phyloP scores from a whole-genome alignment of 2,797 vertebrate genomes.

The Harpagifer antarcticus region DNA sequence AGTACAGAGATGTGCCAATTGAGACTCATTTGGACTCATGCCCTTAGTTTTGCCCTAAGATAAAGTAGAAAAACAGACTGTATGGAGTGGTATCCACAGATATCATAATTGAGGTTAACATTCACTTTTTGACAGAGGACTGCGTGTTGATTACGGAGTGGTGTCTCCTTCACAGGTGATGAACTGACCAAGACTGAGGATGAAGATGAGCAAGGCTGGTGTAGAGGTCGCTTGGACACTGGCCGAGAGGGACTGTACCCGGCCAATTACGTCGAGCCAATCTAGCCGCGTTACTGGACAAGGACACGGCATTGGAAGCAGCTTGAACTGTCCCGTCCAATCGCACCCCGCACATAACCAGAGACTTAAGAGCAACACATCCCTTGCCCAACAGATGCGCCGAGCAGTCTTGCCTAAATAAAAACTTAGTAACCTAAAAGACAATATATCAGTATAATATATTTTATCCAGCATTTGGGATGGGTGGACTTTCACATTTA shows the following conservation, averaged over 20 bases:
- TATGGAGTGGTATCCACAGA: not conserved
- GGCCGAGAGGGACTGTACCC: conserved; percentile 96
- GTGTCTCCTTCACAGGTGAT: conserved; percentile 87
- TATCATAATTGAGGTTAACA: not conserved
- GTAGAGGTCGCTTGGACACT: conserved; percentile 95
- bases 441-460: conserved; percentile 83
- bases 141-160: conserved; percentile 11
- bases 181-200: conserved; percentile 97
- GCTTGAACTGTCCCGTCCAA: conserved; percentile 94
- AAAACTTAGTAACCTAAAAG: conserved; percentile 87
- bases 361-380: conserved; percentile 86
- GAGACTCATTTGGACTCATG: not conserved
- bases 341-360: conserved; percentile 88
- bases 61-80: not conserved
- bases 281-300: conserved; percentile 84
- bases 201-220: conserved; percentile 99
- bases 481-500: conserved; percentile 75
- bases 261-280: conserved; percentile 97
- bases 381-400: conserved; percentile 84
- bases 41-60: not conserved
- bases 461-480: conserved; percentile 81
- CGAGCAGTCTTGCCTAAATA: conserved; percentile 86
- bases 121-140: not conserved
- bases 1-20: too few relatives aligned
- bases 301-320: conserved; percentile 88